Conservation (phyloP, 2,797 vertebrate species). For the Tachyglossus aculeatus region DNA sequence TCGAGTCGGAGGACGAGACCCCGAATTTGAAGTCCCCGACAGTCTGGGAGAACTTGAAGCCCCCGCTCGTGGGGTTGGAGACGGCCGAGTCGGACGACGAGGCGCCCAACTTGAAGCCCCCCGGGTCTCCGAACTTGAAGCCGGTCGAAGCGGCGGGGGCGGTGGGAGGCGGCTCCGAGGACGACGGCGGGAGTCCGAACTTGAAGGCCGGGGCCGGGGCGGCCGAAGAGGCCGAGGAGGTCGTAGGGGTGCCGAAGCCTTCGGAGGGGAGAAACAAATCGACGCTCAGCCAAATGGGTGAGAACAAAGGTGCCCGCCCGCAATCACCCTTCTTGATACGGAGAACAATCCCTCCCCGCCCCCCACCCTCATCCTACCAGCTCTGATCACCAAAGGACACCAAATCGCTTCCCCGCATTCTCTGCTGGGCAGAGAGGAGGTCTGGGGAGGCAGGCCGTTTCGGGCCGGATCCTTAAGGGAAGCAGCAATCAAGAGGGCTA, state of each 20-base stretch:
- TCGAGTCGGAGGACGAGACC: conserved; percentile 68
- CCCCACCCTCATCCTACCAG: too few relatives aligned
- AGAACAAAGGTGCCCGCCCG: too few relatives aligned
- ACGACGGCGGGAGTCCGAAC: conserved; percentile 73
- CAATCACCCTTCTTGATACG: too few relatives aligned
- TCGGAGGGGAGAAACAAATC: conserved; percentile 39
- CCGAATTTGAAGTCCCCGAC: conserved; percentile 86
- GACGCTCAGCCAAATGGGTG: too few relatives aligned
- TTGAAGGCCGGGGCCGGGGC: conserved; percentile 70
- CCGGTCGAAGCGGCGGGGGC: conserved; percentile 59
- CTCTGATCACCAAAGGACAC: too few relatives aligned
- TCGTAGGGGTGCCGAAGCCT: conserved; percentile 74
- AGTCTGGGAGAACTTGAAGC: conserved; percentile 77
- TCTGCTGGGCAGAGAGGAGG: too few relatives aligned
- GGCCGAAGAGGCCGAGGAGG: conserved; percentile 60
- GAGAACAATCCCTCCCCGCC: too few relatives aligned
- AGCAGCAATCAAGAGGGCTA: too few relatives aligned
- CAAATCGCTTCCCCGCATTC: too few relatives aligned
- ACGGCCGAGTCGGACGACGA: conserved; percentile 71
- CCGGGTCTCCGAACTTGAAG: conserved; percentile 84
- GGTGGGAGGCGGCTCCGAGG: conserved; percentile 69
- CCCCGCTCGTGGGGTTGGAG: conserved; percentile 53
- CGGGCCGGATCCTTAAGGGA: too few relatives aligned
- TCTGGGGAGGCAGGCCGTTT: too few relatives aligned
- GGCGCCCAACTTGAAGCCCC: conserved; percentile 82